Base-by-base conservation (phyloP, 2,888 invertebrate genomes). In the Leucoptera coffeella region DNA sequence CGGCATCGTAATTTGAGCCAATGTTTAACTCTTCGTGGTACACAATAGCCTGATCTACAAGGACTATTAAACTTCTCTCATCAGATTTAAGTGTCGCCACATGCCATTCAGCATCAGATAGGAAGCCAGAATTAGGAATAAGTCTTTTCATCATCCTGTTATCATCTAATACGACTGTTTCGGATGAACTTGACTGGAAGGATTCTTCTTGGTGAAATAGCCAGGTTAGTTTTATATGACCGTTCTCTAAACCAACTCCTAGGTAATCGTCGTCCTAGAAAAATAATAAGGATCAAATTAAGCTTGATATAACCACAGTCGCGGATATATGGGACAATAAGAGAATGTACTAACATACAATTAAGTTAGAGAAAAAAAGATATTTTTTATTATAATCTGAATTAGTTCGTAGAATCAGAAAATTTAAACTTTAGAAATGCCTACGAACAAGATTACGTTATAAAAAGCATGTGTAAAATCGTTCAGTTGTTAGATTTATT, bases 81-180 rank as follows among this genome's bases (percentile, higher is more conserved):
- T 54, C 47, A 26, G 76, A 47, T 17, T 45, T 57, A n/a, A 79
- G 34, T 19, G 59, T 50, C 1, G 79, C 34, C 4, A 50, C 67
- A 38, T 85, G 85, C 84, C 84, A 85, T 32, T 79, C 76, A n/a
- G 82, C 84, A 43, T 85, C 84, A 7, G 82, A 67, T 15, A 82
- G 46, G 38, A 69, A 76, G 2, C 76, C 75, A 4, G 75, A 74
- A 14, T 75, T 67, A 1, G 77, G 74, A 1, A 80, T 36, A 14
- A 54, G 26, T 29, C 43, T 47, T 0, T 56, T 47, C 4, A 48
- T 27, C 1, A 36, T 30, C 32, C 45, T 41, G 2, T 42, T 34
- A 26, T 37, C 20, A 27, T 38, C 38, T 22, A 32, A 28, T 11
- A 34, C 15, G 3, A 29, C 32, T 2, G 31, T 30, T 10, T 29